Evolutionary conservation across 2,113 vertebrate genomes (phyloP), one percentile per base, ranked within the genome.

Genomic region (Perca flavescens): DNA sequence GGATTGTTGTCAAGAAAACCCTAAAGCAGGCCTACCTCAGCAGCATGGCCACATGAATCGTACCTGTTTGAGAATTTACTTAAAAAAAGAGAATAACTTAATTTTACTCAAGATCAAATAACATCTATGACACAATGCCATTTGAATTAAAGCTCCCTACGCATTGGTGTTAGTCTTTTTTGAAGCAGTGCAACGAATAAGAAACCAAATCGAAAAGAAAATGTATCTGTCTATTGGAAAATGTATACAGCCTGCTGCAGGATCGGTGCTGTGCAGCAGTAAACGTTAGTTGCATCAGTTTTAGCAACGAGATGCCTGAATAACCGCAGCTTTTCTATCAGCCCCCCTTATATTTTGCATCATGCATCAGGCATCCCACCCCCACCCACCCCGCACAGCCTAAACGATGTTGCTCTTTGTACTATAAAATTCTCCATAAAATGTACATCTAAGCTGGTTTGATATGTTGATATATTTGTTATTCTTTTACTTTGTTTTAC

Each of bases 261-360:
- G 65, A 81, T 78, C 36, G 19, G 43, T 65, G 82, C 77, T 86
- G 77, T 80, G 72, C 87, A 82, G 74, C 58, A 74, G 81, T 43
- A 46, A 85, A 82, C 68, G 74, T 14, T 85, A 79, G 80, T 83
- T 90, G 91, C 84, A 87, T 87, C 88, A 88, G 74, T 81, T 88
- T 80, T 50, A 80, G 74, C 84, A 74, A 64, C 49, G 73, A 65
- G 76, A 54, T 49, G 69, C 70, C 34, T 88, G 52, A 75, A 73
- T 72, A 86, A 62, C 28, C 57, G 82, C 78, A 77, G 73, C 73
- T 49, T 74, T 77, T 86, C 81, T 71, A 34, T 85, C 81, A 67
- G 36, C 61, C 61, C 58, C 71, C 60, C 57, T 56, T 22, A 54
- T 85, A 47, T 72, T 79, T 83, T 82, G 79, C 87, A 89, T 87